phyloP scores from a whole-genome alignment of 2,113 vertebrate species.

The Oncorhynchus kisutch region DNA sequence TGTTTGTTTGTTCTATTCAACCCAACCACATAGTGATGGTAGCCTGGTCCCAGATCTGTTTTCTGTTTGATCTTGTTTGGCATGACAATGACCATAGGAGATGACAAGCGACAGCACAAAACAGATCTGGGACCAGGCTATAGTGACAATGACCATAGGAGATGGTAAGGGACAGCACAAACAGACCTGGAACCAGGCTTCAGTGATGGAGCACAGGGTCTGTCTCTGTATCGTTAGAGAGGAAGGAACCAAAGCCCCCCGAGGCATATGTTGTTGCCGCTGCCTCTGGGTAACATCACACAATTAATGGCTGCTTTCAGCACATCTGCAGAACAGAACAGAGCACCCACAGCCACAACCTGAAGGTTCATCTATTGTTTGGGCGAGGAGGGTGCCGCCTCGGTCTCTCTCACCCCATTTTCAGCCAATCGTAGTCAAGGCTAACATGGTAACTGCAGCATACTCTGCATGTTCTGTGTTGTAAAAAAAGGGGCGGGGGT shows the following conservation, averaged over 20 bases:
- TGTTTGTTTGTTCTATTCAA: slow-evolving; percentile 18
- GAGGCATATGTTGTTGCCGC: slow-evolving; percentile 15
- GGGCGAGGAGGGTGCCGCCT: neutral
- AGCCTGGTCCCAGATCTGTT: neutral
- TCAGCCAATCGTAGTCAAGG: slow-evolving; percentile 2
- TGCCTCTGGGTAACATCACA: slow-evolving; percentile 14
- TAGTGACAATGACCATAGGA: too few relatives aligned
- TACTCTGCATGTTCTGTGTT: slow-evolving; percentile 44
- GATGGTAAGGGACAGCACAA: too few relatives aligned
- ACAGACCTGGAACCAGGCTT: slow-evolving; percentile 9
- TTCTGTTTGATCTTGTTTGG: neutral
- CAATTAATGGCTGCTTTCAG: neutral
- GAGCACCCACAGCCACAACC: neutral
- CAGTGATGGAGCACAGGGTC: slow-evolving; percentile 27
- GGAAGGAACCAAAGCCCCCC: slow-evolving; percentile 20
- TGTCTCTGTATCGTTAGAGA: slow-evolving; percentile 40
- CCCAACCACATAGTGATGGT: neutral
- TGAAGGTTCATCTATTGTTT: slow-evolving; percentile 20
- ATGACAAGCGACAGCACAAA: too few relatives aligned
- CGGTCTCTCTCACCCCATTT: neutral
- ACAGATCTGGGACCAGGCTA: neutral
- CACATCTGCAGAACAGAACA: neutral
- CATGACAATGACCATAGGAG: too few relatives aligned
- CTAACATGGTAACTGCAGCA: slow-evolving; percentile 39
- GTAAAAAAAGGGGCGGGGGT: slow-evolving; percentile 27